These are phyloP conservation scores for Mesembrinibis cayennensis DNA, from an alignment of 2,113 vertebrate genomes.

Conservation along the genomic window DNA sequence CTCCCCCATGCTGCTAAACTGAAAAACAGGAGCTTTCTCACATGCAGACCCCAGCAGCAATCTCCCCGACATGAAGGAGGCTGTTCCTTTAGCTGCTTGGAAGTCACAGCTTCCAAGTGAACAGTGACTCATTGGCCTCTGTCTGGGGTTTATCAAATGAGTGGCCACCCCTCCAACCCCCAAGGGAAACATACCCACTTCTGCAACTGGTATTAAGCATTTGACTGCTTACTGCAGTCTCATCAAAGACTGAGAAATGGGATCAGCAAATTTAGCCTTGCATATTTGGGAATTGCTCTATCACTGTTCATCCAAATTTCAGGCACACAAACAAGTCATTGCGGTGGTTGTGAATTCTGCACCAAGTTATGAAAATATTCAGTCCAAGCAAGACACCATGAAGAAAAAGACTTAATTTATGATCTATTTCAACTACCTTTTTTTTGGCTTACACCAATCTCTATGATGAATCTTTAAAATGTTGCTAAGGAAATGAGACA, in stretches of 20 bases:
- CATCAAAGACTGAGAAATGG: background rate
- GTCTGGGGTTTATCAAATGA: background rate
- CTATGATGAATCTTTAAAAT: conserved; percentile 7
- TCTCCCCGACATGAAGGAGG: background rate
- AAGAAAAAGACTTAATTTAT: background rate
- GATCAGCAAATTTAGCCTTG: background rate
- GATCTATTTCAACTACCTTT: background rate
- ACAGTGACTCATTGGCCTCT: background rate
- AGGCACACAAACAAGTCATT: background rate
- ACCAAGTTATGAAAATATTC: background rate
- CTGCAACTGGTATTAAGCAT: background rate
- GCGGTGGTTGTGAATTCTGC: background rate
- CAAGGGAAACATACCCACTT: background rate
- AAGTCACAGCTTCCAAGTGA: background rate
- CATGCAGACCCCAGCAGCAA: background rate
- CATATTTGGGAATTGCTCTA: background rate
- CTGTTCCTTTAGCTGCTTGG: background rate
- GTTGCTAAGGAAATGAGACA: conserved; percentile 8
- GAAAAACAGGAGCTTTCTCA: background rate
- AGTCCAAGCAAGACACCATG: background rate
- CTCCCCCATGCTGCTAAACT: background rate
- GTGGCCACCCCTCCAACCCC: background rate
- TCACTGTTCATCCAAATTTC: background rate
- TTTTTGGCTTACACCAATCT: background rate
- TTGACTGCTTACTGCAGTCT: background rate